These are phyloP conservation scores for Netelia fuscicornis DNA, from an alignment of 2,888 invertebrate genomes.

Conservation along the genomic window DNA sequence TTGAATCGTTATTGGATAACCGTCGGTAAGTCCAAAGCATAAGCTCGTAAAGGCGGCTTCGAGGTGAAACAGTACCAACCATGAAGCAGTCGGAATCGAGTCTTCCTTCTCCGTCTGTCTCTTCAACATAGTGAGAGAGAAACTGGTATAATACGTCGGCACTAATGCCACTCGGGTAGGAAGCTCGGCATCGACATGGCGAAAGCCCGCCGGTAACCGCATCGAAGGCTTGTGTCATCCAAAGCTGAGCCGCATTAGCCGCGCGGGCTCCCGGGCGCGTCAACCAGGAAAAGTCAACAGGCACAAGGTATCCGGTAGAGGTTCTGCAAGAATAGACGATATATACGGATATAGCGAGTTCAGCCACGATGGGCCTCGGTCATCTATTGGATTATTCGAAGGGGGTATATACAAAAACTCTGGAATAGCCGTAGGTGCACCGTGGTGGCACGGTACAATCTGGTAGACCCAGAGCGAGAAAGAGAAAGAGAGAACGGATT, in stretches of 20 bases:
- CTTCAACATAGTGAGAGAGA: conserved; percentile 22
- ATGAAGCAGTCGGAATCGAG: neutral
- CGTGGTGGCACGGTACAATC: conserved; percentile 14
- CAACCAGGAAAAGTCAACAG: conserved; percentile 33
- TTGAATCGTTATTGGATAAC: conserved; percentile 70
- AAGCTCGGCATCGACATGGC: conserved; percentile 50
- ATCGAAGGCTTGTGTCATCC: conserved; percentile 54
- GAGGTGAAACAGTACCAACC: conserved; percentile 7
- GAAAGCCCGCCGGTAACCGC: conserved; percentile 31
- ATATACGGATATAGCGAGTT: conserved; percentile 60
- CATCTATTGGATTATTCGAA: conserved; percentile 84
- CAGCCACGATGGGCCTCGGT: conserved; percentile 68
- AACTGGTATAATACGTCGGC: conserved; percentile 40
- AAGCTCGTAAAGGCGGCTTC: conserved; percentile 25
- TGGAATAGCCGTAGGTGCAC: conserved; percentile 30
- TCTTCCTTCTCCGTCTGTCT: conserved; percentile 35
- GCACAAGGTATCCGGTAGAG: conserved; percentile 23
- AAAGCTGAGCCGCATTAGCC: conserved; percentile 59
- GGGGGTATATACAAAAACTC: conserved; percentile 72
- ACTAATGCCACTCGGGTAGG: conserved; percentile 31
- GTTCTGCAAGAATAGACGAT: conserved; percentile 38
- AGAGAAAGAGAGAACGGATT: conserved; percentile 57
- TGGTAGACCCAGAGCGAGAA: neutral
- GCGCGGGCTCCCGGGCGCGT: conserved; percentile 31
- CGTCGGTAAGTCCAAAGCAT: conserved; percentile 9